Base-by-base conservation (phyloP, 2,797 vertebrate species). In the Gallirallus australis region DNA sequence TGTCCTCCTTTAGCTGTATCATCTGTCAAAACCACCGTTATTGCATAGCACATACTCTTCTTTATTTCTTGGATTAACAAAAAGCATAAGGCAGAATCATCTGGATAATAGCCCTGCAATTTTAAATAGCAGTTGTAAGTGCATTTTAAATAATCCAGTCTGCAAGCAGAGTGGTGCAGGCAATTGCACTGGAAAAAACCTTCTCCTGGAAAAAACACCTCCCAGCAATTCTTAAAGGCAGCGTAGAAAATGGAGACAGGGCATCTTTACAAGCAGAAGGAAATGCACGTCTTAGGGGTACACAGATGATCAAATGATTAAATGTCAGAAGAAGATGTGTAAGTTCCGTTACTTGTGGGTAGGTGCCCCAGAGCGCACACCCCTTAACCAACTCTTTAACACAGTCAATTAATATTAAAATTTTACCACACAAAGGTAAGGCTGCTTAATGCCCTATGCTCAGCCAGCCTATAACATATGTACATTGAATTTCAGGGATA, bases 111-210 rank as follows among this genome's bases (percentile, higher is more conserved):
- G 95, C 71, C 31, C 81, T 52, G 47, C n/a, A 70, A 60, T 53
- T 83, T 80, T 90, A 83, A 95, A 95, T 60, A 83, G 71, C 30
- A 96, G 57, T 86, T 8, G 2, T 89, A 93, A 88, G 53, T 76
- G 40, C 39, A 79, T 90, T 94, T 89, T 24, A 82, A 72, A 87
- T 45, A 61, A 37, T n/a, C 30, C 78, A 91, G 80, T 56, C 90
- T 63, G 45, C 69, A 81, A 95, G 69, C 53, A 73, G 80, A 89
- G 45, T 25, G 30, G 31, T 78, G 28, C 35, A 89, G 52, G 33
- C 30, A 89, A 69, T 64, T 93, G 78, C 42, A 66, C 59, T 83
- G 79, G 42, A 94, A 94, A 79, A 81, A 9, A 79, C 17, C 9
- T 63, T 54, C 48, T 75, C 24, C 40, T 76, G 37, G 28, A 59